These are phyloP conservation scores for Solea solea DNA, from an alignment of 2,113 vertebrate genomes.

Conservation along the genomic window DNA sequence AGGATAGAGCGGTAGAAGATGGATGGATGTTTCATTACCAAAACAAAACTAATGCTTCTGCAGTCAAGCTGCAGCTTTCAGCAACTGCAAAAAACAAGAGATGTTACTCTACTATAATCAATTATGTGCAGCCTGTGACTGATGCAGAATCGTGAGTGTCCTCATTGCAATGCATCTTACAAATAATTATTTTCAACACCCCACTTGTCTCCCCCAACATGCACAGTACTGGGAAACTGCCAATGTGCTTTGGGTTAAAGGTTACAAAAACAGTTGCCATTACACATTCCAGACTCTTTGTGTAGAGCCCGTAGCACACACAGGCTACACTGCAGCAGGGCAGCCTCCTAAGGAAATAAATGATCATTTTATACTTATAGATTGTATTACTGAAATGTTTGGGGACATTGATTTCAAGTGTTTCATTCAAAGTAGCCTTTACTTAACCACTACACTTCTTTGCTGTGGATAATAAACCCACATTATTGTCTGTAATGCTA, in stretches of 20 bases:
- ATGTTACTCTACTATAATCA: too few relatives aligned
- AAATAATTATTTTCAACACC: not conserved
- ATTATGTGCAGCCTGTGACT: too few relatives aligned
- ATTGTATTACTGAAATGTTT: constrained; percentile 30
- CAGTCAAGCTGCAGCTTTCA: too few relatives aligned
- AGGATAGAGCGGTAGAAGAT: too few relatives aligned
- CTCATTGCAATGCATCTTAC: too few relatives aligned
- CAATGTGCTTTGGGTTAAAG: too few relatives aligned
- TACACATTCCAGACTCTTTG: not conserved
- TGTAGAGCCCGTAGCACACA: not conserved
- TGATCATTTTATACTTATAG: constrained; percentile 9
- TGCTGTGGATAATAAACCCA: not conserved
- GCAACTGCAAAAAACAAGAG: too few relatives aligned
- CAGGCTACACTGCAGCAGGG: not conserved
- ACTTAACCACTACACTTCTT: not conserved
- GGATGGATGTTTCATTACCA: too few relatives aligned
- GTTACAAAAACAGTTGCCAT: not conserved
- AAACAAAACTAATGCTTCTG: too few relatives aligned
- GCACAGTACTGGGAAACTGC: too few relatives aligned
- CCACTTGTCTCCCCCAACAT: too few relatives aligned
- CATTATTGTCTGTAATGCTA: not conserved
- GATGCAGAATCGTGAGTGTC: too few relatives aligned
- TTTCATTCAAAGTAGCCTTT: constrained; percentile 8
- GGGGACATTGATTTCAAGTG: constrained; percentile 12
- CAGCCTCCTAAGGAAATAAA: not conserved